Evolutionary conservation across 2,888 invertebrate genomes (phyloP).

Genomic region (Acleris laterana): DNA sequence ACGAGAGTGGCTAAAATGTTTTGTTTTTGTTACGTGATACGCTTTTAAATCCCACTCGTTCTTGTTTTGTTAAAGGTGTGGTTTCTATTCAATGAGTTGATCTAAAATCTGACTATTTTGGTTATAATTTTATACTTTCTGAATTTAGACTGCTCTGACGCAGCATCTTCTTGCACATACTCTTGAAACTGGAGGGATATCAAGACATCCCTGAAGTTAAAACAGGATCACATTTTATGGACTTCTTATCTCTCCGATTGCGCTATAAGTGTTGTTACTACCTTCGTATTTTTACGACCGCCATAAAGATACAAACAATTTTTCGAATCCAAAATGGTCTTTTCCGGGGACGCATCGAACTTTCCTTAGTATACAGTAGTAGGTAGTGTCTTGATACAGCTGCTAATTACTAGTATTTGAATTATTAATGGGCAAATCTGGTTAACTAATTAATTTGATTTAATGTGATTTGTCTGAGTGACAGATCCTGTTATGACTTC

Average conservation of each 20-base stretch:
- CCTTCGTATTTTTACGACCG: conserved; percentile 1
- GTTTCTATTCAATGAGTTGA: too few relatives aligned
- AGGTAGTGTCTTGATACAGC: too few relatives aligned
- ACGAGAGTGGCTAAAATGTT: not conserved
- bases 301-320: not conserved
- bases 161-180: too few relatives aligned
- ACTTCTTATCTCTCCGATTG: not conserved
- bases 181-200: too few relatives aligned
- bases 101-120: too few relatives aligned
- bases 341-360: not conserved
- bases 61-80: not conserved
- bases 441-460: too few relatives aligned
- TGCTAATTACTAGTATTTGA: too few relatives aligned
- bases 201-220: too few relatives aligned
- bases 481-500: not conserved
- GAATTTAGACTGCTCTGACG: too few relatives aligned
- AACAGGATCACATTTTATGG: not conserved
- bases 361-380: not conserved
- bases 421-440: too few relatives aligned
- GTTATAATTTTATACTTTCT: too few relatives aligned
- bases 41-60: not conserved
- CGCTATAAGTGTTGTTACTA: conserved; percentile 1
- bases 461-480: not conserved
- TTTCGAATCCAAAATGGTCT: not conserved
- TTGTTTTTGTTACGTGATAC: not conserved